Evolutionary conservation across 2,888 invertebrate species (phyloP), one percentile per base, ranked within the genome.

Genomic region (Tachystola acroxantha): DNA sequence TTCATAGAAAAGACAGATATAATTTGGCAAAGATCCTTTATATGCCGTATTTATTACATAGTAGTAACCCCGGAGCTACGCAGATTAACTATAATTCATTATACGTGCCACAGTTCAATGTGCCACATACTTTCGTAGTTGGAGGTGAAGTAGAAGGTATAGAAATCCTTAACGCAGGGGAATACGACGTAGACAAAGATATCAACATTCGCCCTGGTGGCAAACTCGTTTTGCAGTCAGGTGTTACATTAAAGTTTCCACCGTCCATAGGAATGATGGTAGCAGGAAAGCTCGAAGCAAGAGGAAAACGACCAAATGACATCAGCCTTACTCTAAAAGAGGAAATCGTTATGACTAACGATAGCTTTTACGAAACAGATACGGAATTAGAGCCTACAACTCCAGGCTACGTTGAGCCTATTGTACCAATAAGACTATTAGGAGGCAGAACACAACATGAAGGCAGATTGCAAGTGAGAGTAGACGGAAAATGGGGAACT

Each of bases 251-350:
- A 10, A 91, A 91, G 54, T 99, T 99, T 74, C 95, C 96, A 36
- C 95, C 97, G 1, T 92, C 96, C 13, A 93, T 99, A 36, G 98
- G 98, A 6, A 96, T 99, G 89, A 96, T 99, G 93, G 93, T 99
- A 2, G 97, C 97, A 27, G 98, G 98, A 0, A 92, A 93, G 68
- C 77, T 98, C 29, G 95, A 95, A 57, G 96, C 96, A 0, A 89
- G 92, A 54, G 96, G 96, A 1, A 90, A 91, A 41, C 88, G 91
- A 22, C 94, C 94, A 0, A 93, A 93, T 61, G 94, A 94, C 57
- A 95, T 96, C 33, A 87, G 91, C 31, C 91, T 95, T 52, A 95
- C 94, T 0, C 68, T 95, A 4, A 94, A 94, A 66, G 92, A 95
- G 55, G 94, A 94, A 65, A 88, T 93, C 0, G 70, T 90, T 6